phyloP scores from a whole-genome alignment of 2,888 invertebrate species.

The Ormyrus pomaceus region DNA sequence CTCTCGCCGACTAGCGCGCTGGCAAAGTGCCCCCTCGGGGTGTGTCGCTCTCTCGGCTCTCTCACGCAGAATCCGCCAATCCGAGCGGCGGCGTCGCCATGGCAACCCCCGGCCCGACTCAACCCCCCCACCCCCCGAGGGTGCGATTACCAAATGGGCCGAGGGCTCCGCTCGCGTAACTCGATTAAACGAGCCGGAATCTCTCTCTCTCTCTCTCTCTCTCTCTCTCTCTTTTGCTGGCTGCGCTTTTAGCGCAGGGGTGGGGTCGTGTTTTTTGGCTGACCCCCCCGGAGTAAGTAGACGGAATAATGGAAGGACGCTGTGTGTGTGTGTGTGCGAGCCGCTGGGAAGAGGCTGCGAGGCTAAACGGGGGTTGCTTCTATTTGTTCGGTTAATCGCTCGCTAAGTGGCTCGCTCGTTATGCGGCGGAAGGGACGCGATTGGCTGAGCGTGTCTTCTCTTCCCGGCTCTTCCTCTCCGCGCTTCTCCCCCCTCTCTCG shows the following conservation, averaged over 20 bases:
- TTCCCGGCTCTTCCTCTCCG: not conserved
- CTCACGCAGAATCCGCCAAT: conserved; percentile 16
- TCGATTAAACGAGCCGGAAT: conserved; percentile 71
- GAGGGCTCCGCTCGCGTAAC: conserved; percentile 61
- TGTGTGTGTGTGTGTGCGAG: conserved; percentile 15
- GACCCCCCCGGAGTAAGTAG: conserved; percentile 12
- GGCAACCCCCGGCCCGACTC: conserved; percentile 62
- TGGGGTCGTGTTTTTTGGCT: conserved; percentile 9
- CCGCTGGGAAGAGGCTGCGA: conserved; percentile 14
- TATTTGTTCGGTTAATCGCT: conserved; percentile 74
- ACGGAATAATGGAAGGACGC: conserved; percentile 2
- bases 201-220: conserved; percentile 49
- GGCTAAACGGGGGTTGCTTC: conserved; percentile 48
- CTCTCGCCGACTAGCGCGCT: not conserved
- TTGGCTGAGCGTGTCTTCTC: conserved; percentile 56
- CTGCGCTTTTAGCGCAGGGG: not conserved
- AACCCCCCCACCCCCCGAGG: conserved; percentile 57
- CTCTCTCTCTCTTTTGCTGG: not conserved
- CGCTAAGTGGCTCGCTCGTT: conserved; percentile 69
- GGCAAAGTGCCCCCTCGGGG: conserved; percentile 9
- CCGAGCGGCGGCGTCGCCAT: conserved; percentile 63
- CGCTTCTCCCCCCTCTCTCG: not conserved
- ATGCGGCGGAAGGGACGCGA: conserved; percentile 58
- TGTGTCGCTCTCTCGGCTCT: conserved; percentile 11
- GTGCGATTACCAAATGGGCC: conserved; percentile 72